Conservation (phyloP, 2,888 invertebrate species). For the Pandemis cinnamomeana region DNA sequence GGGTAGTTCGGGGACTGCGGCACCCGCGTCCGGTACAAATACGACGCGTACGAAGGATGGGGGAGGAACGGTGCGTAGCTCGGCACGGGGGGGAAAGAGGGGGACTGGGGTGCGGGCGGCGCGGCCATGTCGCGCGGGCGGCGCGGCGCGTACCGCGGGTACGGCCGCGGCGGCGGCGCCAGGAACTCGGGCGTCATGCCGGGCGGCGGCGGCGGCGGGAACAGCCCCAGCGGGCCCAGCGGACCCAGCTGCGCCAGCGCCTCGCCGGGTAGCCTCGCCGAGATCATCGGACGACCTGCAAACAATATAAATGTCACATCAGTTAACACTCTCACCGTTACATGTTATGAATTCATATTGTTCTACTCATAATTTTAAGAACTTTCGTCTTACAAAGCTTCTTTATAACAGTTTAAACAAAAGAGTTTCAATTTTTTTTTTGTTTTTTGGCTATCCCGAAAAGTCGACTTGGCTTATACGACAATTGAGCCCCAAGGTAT, state of each 20-base stretch:
- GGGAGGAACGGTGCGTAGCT: slow-evolving; percentile 76
- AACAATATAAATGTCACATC: slow-evolving; percentile 46
- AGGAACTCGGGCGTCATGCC: slow-evolving; percentile 86
- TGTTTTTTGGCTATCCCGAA: too few relatives aligned
- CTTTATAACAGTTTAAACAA: too few relatives aligned
- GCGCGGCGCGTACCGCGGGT: slow-evolving; percentile 80
- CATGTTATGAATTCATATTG: too few relatives aligned
- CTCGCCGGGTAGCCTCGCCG: slow-evolving; percentile 87
- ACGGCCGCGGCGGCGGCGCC: slow-evolving; percentile 87
- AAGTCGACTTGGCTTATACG: too few relatives aligned
- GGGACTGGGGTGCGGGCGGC: slow-evolving; percentile 56
- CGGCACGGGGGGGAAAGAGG: slow-evolving; percentile 67
- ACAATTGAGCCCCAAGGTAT: too few relatives aligned
- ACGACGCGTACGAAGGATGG: slow-evolving; percentile 74
- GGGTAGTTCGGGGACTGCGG: slow-evolving; percentile 71
- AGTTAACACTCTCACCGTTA: slow-evolving; percentile 29
- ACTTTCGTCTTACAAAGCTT: too few relatives aligned
- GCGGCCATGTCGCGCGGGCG: slow-evolving; percentile 68
- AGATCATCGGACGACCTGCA: slow-evolving; percentile 87
- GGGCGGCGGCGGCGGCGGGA: slow-evolving; percentile 79
- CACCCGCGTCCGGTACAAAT: slow-evolving; percentile 74
- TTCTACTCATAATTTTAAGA: too few relatives aligned
- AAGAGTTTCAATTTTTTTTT: too few relatives aligned
- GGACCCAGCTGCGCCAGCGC: slow-evolving; percentile 84
- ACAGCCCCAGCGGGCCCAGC: slow-evolving; percentile 84